A percentile compares a stretch with the other conserved stretches of the same genome.
Conservation (phyloP, 2,113 vertebrate species). For the Irena cyanogastra region DNA sequence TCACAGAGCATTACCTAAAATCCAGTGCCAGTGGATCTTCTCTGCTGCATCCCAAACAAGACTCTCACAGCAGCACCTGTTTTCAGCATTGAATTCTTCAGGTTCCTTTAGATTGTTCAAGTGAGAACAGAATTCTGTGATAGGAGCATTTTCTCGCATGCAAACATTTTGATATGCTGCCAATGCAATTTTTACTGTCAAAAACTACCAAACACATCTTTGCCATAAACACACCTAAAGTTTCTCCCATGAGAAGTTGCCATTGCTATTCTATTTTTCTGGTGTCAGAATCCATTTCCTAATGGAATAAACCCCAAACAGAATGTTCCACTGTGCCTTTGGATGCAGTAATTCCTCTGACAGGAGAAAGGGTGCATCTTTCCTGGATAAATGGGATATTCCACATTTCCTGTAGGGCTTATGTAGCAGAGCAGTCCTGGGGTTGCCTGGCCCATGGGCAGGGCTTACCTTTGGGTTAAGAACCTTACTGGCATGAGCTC, state of each 20-base stretch:
- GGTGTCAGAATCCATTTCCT: background rate
- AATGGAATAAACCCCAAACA: background rate
- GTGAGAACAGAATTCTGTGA: background rate
- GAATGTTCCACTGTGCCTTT: background rate
- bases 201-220: background rate
- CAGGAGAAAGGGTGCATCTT: background rate
- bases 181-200: conserved; percentile 8
- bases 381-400: background rate
- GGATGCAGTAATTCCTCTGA: background rate
- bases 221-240: background rate
- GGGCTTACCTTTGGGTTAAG: background rate
- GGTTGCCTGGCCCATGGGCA: background rate
- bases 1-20: background rate
- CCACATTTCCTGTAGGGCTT: background rate
- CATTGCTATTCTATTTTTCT: background rate
- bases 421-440: background rate
- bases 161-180: background rate
- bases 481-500: background rate
- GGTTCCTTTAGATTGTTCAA: background rate
- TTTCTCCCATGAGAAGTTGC: background rate
- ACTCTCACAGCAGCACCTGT: background rate
- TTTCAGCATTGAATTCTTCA: background rate
- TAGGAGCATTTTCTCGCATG: background rate
- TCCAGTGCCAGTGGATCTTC: background rate
- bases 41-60: background rate